Evolutionary conservation across 2,888 invertebrate species (phyloP).

Genomic region (Poecilobothrus nobilitatus): DNA sequence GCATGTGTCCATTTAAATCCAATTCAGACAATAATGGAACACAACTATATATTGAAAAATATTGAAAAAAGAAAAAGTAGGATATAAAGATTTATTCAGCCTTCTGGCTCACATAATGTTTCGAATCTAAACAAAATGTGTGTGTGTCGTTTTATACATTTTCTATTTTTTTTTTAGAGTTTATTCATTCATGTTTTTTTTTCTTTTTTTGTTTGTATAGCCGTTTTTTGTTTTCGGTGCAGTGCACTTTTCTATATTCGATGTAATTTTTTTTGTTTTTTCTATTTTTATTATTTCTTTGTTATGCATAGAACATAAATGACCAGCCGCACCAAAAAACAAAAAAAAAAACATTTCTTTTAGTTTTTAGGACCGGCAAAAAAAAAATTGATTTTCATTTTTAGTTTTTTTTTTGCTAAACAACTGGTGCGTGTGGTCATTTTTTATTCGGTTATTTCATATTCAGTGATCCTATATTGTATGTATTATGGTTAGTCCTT

Average conservation of each 20-base stretch:
- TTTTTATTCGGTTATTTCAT: neutral
- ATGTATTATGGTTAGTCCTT: too few species aligned
- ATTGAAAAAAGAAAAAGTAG: neutral
- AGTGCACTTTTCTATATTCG: neutral
- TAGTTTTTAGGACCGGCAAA: too few species aligned
- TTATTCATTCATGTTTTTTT: neutral
- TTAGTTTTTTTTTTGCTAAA: neutral
- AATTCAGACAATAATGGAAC: neutral
- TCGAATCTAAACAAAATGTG: neutral
- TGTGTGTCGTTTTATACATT: neutral
- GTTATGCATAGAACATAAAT: neutral
- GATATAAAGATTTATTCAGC: constrained; percentile 11
- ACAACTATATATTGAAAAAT: neutral
- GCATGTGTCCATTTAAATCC: neutral
- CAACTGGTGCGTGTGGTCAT: constrained; percentile 10
- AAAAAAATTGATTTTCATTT: too few species aligned
- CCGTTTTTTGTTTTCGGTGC: neutral
- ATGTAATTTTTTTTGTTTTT: neutral
- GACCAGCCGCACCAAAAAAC: too few species aligned
- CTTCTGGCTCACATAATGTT: constrained; percentile 11
- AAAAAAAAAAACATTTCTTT: too few species aligned
- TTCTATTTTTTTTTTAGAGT: neutral
- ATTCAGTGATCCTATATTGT: too few species aligned
- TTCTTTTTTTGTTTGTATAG: neutral
- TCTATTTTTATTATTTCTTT: neutral